These are phyloP conservation scores for Semnornis frantzii DNA, from an alignment of 2,113 vertebrate genomes.

Conservation along the genomic window DNA sequence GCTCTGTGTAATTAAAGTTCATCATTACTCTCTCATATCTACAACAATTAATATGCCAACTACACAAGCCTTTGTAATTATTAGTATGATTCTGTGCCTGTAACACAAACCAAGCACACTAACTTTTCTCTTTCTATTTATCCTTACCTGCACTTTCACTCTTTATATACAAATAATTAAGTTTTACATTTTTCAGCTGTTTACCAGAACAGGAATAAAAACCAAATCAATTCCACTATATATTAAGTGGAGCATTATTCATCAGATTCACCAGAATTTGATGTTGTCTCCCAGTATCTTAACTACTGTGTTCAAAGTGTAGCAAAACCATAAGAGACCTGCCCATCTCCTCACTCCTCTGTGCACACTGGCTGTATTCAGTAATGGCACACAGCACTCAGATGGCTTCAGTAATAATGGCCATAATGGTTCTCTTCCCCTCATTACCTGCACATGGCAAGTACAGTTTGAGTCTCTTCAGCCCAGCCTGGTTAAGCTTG, in stretches of 20 bases:
- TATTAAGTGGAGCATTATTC: not conserved
- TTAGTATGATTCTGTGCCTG: not conserved
- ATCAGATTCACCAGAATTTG: not conserved
- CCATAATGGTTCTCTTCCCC: not conserved
- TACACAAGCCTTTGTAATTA: not conserved
- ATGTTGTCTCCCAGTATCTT: not conserved
- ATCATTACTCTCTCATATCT: not conserved
- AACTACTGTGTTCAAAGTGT: not conserved
- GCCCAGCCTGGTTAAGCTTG: not conserved
- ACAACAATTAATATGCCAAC: not conserved
- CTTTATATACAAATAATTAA: not conserved
- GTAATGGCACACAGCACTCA: not conserved
- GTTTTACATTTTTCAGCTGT: not conserved
- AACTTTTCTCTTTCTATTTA: not conserved
- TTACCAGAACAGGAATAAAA: slow-evolving; percentile 7
- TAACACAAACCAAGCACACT: not conserved
- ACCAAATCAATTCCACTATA: not conserved
- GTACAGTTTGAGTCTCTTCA: not conserved
- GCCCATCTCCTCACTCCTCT: not conserved
- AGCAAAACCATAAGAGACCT: not conserved
- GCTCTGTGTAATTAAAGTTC: not conserved
- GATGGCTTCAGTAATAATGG: not conserved
- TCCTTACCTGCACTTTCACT: not conserved
- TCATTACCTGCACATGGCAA: not conserved
- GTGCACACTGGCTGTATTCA: not conserved